Evolutionary conservation across 2,797 vertebrate genomes (phyloP).

Genomic region (Cottoperca gobio): DNA sequence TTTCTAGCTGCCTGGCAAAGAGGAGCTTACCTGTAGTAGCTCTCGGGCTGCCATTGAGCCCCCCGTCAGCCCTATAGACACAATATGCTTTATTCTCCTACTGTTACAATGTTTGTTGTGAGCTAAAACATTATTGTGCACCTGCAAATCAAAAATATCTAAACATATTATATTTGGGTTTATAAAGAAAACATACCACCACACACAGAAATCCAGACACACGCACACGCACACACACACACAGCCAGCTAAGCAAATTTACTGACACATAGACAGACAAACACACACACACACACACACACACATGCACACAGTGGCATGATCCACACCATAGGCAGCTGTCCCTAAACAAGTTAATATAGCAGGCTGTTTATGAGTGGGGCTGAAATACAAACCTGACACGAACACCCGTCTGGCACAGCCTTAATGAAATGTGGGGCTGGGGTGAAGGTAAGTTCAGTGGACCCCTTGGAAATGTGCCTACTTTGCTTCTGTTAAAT

Average conservation of each 20-base stretch:
- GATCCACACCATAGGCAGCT: conserved; percentile 82
- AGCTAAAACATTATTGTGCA: conserved; percentile 15
- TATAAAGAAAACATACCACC: conserved; percentile 11
- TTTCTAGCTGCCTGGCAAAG: conserved; percentile 5
- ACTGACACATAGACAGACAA: conserved; percentile 58
- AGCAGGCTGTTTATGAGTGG: conserved; percentile 89
- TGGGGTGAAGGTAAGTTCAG: conserved; percentile 88
- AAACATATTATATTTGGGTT: conserved; percentile 8
- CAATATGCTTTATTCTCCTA: not conserved
- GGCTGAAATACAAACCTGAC: conserved; percentile 85
- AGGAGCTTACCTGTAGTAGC: conserved; percentile 3
- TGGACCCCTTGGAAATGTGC: conserved; percentile 53
- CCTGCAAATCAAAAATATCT: conserved; percentile 13
- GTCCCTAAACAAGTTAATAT: conserved; percentile 90
- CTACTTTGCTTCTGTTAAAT: conserved; percentile 35
- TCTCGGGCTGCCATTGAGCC: not conserved
- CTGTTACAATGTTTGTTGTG: conserved; percentile 27
- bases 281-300: conserved; percentile 70
- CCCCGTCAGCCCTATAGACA: conserved; percentile 19
- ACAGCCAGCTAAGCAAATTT: conserved; percentile 69
- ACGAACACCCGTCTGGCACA: conserved; percentile 85
- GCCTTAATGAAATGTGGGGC: conserved; percentile 87
- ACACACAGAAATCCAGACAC: conserved; percentile 31
- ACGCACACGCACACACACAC: conserved; percentile 66
- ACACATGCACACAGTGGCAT: conserved; percentile 64